Base-by-base conservation (phyloP, 2,888 invertebrate species). In the Phragmatobia fuliginosa region DNA sequence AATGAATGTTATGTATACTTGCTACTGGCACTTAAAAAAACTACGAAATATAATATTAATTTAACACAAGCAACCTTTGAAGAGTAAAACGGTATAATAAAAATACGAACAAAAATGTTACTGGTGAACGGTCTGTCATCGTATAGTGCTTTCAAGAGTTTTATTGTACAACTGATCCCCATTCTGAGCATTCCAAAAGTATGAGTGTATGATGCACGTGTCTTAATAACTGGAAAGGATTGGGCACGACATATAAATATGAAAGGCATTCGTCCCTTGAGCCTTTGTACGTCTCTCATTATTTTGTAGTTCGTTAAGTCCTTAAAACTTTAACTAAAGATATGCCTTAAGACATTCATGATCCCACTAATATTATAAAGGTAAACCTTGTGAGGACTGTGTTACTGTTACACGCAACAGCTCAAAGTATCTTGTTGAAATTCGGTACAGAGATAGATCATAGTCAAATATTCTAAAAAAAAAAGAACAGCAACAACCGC, bases 131-230 rank as follows among this genome's bases (percentile, higher is more conserved):
- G 71, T 72, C 84, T 81, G 80, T 81, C 81, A 79, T 81, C 82
- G 68, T 82, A 66, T 70, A 73, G 70, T 79, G 72, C 80, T 73
- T 76, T 74, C 72, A 79, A 81, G 80, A 68, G 79, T 81, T 85
- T 89, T 89, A 86, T 84, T 87, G 82, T 78, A 78, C 73, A 79
- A 82, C 79, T 83, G 85, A 85, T 86, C 84, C 81, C 77, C 85
- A 90, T 90, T 87, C 87, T 87, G 85, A 83, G 77, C 90, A 92
- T 92, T 88, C 92, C 92, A 79, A 88, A 81, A 73, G 83, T 84
- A 88, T 91, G 92, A 92, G 83, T 87, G 83, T 84, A 74, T 68
- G 74, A 75, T 84, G 84, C 90, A 91, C 89, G 91, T 89, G 89
- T 88, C 82, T 85, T 83, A 79, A 73, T 80, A 77, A 75, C 76